Conservation (phyloP, 2,113 vertebrate genomes). For the Xenus cinereus region DNA sequence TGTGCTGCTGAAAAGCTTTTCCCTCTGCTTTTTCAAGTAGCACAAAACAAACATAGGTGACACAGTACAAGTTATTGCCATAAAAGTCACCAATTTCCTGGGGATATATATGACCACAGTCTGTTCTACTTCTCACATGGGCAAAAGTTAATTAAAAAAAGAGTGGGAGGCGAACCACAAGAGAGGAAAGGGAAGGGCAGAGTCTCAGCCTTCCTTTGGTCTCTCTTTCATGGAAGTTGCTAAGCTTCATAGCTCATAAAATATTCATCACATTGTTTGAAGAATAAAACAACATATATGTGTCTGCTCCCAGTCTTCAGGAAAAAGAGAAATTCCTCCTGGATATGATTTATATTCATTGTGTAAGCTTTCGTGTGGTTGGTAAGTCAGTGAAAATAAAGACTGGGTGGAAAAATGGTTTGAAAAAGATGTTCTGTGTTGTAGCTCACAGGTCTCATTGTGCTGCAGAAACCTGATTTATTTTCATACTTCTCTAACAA, state of each 20-base stretch:
- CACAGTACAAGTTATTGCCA: not conserved
- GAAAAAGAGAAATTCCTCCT: constrained; percentile 47
- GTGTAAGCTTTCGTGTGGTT: constrained; percentile 28
- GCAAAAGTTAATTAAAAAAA: not conserved
- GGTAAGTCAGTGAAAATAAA: constrained; percentile 44
- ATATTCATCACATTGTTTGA: constrained; percentile 65
- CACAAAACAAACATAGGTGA: not conserved
- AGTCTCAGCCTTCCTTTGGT: not conserved
- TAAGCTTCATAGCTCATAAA: constrained; percentile 58
- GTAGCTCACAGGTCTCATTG: constrained; percentile 14
- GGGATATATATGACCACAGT: not conserved
- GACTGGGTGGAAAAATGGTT: not conserved
- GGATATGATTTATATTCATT: constrained; percentile 50
- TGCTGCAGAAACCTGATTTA: constrained; percentile 45
- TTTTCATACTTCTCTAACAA: constrained; percentile 54
- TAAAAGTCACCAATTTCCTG: not conserved
- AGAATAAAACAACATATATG: constrained; percentile 51
- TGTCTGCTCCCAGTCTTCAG: constrained; percentile 8
- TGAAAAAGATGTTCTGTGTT: constrained; percentile 33
- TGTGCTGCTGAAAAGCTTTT: not conserved
- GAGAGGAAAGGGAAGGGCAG: not conserved
- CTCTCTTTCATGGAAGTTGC: constrained; percentile 15
- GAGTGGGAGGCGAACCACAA: not conserved
- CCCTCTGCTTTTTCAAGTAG: not conserved
- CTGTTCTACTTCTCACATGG: not conserved